Evolutionary conservation across 2,888 invertebrate species (phyloP), one percentile per base, ranked within the genome.

Genomic region (Meganola albula): DNA sequence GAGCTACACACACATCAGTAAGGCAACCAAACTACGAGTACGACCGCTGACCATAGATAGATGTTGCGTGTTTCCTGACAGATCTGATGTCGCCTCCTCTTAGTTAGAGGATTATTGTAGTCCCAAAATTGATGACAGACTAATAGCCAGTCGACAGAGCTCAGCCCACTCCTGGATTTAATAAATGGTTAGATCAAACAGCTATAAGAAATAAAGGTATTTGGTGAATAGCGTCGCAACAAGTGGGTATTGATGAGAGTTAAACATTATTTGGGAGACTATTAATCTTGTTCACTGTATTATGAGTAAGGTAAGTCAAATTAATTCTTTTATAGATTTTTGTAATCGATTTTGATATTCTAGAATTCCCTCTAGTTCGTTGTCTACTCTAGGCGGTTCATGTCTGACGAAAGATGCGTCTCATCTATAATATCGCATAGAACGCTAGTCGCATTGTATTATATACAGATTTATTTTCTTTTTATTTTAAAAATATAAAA

Each of bases 71-170:
- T 50, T 42, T 36, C 36, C 41, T 58, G 66, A 63, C 60, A 53
- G 63, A 63, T 67, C 53, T 51, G 41, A 53, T 62, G 69, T 75
- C 74, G 60, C 57, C 64, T 60, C 48, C 58, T 73, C 71, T 77
- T 72, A 74, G 74, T 75, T 73, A 73, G 49, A 42, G 71, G 72
- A 74, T 76, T 68, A 76, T 75, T 76, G 77, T 76, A 49, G 51
- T 57, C 58, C 58, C 52, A 57, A 72, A 77, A 78, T 77, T 75
- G 70, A 78, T 78, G 76, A 60, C 66, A 49, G 68, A 53, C 56
- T 75, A 68, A 76, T 72, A 63, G 61, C 47, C 44, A 29, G 51
- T 54, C 56, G 66, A 70, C 68, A 58, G 65, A 69, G 62, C 61
- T 44, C 42, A 47, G 51, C 28, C 26, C 24, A 26, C 44, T 41